These are phyloP conservation scores for Aelia acuminata DNA, from an alignment of 2,888 invertebrate genomes.

Conservation along the genomic window DNA sequence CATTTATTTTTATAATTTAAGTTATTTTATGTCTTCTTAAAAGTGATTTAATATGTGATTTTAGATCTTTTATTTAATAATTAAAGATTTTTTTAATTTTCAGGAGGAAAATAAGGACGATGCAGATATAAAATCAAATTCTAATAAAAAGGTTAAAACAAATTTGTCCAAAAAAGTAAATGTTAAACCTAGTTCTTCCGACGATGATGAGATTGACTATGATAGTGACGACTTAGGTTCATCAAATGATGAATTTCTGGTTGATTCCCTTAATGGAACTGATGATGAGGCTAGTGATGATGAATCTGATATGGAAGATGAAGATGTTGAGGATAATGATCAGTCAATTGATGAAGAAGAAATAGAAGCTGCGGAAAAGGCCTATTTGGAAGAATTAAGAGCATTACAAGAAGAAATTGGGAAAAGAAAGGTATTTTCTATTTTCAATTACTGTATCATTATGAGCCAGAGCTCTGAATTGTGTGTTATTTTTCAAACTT, in stretches of 20 bases:
- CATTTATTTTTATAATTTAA: too few species aligned
- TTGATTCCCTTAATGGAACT: not conserved
- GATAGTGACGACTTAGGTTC: not conserved
- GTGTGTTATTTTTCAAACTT: not conserved
- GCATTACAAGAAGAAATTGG: not conserved
- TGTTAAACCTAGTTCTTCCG: not conserved
- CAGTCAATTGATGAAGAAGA: conserved; percentile 22
- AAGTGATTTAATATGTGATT: not conserved
- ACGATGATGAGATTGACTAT: not conserved
- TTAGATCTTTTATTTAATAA: not conserved
- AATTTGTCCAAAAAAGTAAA: conserved; percentile 25
- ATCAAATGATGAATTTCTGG: not conserved
- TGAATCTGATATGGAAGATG: conserved; percentile 8
- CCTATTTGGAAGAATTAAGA: conserved; percentile 4
- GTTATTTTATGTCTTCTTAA: too few species aligned
- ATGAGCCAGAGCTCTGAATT: not conserved
- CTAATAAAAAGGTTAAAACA: not conserved
- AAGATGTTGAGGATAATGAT: conserved; percentile 20
- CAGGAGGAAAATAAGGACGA: conserved; percentile 31
- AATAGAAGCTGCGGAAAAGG: conserved; percentile 42
- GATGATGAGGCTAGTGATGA: not conserved
- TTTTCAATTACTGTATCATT: not conserved
- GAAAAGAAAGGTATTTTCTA: not conserved
- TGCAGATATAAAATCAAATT: conserved; percentile 7
- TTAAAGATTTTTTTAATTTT: not conserved